Base-by-base conservation (phyloP, 2,113 vertebrate genomes). In the Collichthys lucidus region DNA sequence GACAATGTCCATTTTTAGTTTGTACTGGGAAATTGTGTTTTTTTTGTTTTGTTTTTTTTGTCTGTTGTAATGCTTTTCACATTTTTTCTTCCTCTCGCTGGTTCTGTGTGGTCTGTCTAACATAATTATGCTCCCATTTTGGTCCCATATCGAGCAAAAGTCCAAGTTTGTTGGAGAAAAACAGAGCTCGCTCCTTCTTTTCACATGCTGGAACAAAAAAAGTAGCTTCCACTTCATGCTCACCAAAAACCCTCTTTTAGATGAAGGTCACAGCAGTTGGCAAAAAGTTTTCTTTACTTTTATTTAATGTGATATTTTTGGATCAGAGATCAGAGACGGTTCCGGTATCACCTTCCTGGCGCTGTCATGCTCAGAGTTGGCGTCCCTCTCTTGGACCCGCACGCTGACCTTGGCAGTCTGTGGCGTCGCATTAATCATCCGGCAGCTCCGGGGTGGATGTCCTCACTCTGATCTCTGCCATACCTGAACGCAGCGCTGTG, bases 381-480 rank as follows among this genome's bases (percentile, higher is more conserved):
- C 60, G 22, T 40, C 4, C 24, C 47, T 86, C 57, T 50, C 55
- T 22, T 4, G 26, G 72, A 67, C 82, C 66, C 66, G 19, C 16
- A 57, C 46, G 11, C 46, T 78, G 77, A 88, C 87, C 83, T 76
- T 78, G 81, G 65, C 84, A 35, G 71, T 14, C 0, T 56, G 74
- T 64, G 8, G 56, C 66, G 78, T 90, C 47, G 3, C 61, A 66
- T 88, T 77, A 84, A 70, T 88, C 81, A 83, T 40, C 20, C 70
- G 9, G 49, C 64, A 59, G 50, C 67, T 74, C 59, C 17, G 4
- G 60, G 56, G 73, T 26, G 60, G 42, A 57, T 14, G 59, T 86
- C 66, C 63, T 77, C 84, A 14, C 84, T 87, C 46, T 82, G 86
- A 85, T 82, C 87, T 57, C 53, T 67, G 79, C 69, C 71, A 56